Conservation (phyloP, 2,888 invertebrate genomes). For the Rhagium mordax region DNA sequence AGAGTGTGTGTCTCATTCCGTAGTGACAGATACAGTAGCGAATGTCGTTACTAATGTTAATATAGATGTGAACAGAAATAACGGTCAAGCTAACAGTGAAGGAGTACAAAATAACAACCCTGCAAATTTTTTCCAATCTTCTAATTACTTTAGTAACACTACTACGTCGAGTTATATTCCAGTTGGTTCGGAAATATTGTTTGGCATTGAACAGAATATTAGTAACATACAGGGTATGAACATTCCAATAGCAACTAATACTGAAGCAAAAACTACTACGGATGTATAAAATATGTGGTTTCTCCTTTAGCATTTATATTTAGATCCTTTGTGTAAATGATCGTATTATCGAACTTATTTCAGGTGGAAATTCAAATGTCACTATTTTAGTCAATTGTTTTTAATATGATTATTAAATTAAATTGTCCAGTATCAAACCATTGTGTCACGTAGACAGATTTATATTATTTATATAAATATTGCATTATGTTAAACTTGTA, state of each 20-base stretch:
- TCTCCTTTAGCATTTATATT: background rate
- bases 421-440: background rate
- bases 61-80: conserved; percentile 47
- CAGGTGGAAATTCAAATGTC: conserved; percentile 1
- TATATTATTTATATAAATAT: conserved; percentile 8
- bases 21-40: background rate
- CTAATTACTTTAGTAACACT: conserved; percentile 77
- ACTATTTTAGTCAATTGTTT: conserved; percentile 25
- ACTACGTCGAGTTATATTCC: conserved; percentile 71
- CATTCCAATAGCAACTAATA: conserved; percentile 36
- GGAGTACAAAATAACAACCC: conserved; percentile 31
- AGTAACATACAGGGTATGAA: conserved; percentile 27
- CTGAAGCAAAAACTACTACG: conserved; percentile 28
- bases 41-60: conserved; percentile 26
- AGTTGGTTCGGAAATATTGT: conserved; percentile 77
- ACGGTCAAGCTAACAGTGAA: conserved; percentile 13
- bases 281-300: conserved; percentile 12
- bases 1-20: background rate
- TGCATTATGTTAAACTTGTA: conserved; percentile 20
- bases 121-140: conserved; percentile 73
- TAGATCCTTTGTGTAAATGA: too few relatives aligned
- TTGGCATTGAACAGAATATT: conserved; percentile 67
- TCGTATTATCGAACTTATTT: background rate
- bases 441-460: background rate
- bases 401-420: background rate